phyloP scores from a whole-genome alignment of 2,888 invertebrate species.

The Hymenopus coronatus region DNA sequence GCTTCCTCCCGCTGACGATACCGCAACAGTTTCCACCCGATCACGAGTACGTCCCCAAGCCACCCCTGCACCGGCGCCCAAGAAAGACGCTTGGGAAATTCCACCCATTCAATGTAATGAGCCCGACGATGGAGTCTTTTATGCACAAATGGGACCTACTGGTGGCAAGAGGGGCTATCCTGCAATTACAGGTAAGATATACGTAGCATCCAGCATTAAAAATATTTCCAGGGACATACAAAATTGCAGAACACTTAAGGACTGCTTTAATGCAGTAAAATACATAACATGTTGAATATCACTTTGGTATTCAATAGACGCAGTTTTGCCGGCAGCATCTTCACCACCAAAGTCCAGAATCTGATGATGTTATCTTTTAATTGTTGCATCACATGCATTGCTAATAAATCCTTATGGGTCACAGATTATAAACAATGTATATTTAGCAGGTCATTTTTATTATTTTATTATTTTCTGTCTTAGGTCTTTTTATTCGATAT shows the following conservation, averaged over 20 bases:
- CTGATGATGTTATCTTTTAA: no score
- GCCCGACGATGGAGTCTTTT: slow-evolving; percentile 87
- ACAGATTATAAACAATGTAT: no score
- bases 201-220: neutral
- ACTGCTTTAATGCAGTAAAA: no score
- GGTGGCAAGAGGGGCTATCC: slow-evolving; percentile 41
- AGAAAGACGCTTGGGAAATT: slow-evolving; percentile 73
- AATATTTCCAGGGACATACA: neutral
- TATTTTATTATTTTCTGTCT: no score
- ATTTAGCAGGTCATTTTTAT: no score
- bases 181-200: slow-evolving; percentile 62
- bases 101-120: slow-evolving; percentile 86
- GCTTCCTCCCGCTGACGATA: slow-evolving; percentile 18
- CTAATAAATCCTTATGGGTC: no score
- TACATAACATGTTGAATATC: no score
- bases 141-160: slow-evolving; percentile 90
- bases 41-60: slow-evolving; percentile 8
- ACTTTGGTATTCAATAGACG: no score
- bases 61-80: slow-evolving; percentile 38
- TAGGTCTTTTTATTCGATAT: no score
- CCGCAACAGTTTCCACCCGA: slow-evolving; percentile 24
- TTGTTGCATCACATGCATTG: no score
- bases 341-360: no score
- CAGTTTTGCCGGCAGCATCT: no score
- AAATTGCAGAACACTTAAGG: neutral